These are phyloP conservation scores for Labroides dimidiatus DNA, from an alignment of 2,797 vertebrate genomes.

Conservation along the genomic window DNA sequence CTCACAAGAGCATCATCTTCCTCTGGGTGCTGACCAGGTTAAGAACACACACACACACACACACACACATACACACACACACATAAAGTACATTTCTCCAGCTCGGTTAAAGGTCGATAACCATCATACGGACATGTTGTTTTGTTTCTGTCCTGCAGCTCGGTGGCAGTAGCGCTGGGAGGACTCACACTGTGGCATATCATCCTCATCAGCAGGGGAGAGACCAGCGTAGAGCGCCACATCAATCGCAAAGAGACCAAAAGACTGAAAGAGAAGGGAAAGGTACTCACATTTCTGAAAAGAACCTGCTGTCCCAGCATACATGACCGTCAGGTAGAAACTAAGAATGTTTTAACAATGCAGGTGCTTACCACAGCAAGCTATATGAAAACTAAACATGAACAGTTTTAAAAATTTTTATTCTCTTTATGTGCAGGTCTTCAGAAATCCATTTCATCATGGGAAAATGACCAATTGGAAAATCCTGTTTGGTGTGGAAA, in stretches of 20 bases:
- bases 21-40: slow-evolving; percentile 98
- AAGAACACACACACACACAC: background rate
- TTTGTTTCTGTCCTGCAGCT: slow-evolving; percentile 79
- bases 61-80: too few species aligned
- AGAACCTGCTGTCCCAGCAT: too few species aligned
- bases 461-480: slow-evolving; percentile 93
- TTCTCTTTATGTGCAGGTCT: slow-evolving; percentile 80
- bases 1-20: slow-evolving; percentile 95
- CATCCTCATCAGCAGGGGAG: slow-evolving; percentile 91
- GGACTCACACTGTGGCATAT: slow-evolving; percentile 94
- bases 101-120: background rate
- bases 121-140: background rate
- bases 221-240: slow-evolving; percentile 97
- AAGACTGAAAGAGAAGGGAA: slow-evolving; percentile 87
- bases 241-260: slow-evolving; percentile 93
- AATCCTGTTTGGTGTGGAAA: slow-evolving; percentile 92
- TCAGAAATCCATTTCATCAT: slow-evolving; percentile 92
- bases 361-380: too few species aligned
- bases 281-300: slow-evolving; percentile 73
- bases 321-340: too few species aligned
- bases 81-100: fast-evolving
- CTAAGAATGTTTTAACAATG: too few species aligned
- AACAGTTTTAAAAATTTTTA: background rate
- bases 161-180: slow-evolving; percentile 91
- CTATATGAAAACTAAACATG: background rate